Evolutionary conservation across 2,113 vertebrate species (phyloP).

Genomic region (Raphicerus campestris): DNA sequence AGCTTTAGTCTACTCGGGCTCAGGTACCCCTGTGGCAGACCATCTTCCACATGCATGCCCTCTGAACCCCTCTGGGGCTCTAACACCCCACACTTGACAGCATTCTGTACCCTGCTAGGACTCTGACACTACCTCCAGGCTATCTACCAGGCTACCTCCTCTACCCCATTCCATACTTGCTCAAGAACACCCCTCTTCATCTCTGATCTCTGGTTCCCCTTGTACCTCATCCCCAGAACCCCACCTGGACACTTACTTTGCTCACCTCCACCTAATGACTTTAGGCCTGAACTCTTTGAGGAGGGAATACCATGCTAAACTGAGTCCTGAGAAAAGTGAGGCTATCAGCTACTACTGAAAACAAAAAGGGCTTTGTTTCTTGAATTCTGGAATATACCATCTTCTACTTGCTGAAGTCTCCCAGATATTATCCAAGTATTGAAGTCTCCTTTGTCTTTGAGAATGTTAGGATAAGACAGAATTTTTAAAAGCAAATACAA

Average conservation of each 20-base stretch:
- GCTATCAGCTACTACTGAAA: not conserved
- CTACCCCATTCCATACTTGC: not conserved
- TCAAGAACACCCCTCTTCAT: not conserved
- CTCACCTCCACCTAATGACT: not conserved
- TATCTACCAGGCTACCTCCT: not conserved
- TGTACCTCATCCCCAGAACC: rapidly evolving
- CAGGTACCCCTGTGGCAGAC: not conserved
- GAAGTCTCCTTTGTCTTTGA: not conserved
- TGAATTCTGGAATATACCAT: not conserved
- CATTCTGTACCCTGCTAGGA: not conserved
- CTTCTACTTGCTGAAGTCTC: not conserved
- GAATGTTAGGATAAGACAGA: not conserved
- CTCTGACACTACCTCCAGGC: not conserved
- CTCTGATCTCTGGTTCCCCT: too few species aligned
- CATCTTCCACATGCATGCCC: not conserved
- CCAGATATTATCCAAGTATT: not conserved
- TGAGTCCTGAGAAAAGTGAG: not conserved
- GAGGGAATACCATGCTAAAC: not conserved
- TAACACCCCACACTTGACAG: not conserved
- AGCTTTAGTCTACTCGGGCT: not conserved
- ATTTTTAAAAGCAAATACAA: not conserved
- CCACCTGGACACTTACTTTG: not conserved
- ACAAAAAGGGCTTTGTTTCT: not conserved
- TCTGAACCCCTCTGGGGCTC: not conserved
- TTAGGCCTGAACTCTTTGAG: not conserved